These are phyloP conservation scores for Tyrannus savana DNA, from an alignment of 2,113 vertebrate species.

Conservation along the genomic window DNA sequence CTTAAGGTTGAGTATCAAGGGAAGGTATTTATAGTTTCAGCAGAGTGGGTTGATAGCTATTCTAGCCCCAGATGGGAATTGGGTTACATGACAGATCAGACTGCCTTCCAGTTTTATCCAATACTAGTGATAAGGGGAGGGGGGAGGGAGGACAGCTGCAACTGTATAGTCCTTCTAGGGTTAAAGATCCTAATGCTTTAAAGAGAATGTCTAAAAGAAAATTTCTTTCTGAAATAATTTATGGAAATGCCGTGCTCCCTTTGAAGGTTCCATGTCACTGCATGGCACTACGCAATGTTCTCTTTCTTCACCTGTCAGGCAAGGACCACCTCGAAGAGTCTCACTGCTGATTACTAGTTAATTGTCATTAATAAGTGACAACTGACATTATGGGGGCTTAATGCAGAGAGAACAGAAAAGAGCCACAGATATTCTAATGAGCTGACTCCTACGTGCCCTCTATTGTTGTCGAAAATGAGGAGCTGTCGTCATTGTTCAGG, in stretches of 20 bases:
- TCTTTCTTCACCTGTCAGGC: constrained; percentile 86
- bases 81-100: constrained; percentile 46
- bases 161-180: constrained; percentile 73
- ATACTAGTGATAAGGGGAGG: constrained; percentile 23
- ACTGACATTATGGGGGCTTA: constrained; percentile 87
- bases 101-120: constrained; percentile 23
- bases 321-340: constrained; percentile 84
- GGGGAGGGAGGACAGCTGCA: constrained; percentile 52
- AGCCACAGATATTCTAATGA: constrained; percentile 89
- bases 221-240: constrained; percentile 84
- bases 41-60: constrained; percentile 57
- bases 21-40: constrained; percentile 60
- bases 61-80: constrained; percentile 58
- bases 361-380: constrained; percentile 92
- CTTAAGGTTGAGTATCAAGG: constrained; percentile 63
- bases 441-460: constrained; percentile 86
- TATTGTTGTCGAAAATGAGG: constrained; percentile 87
- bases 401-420: constrained; percentile 84
- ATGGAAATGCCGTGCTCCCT: constrained; percentile 82
- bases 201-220: constrained; percentile 81
- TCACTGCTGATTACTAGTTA: constrained; percentile 86
- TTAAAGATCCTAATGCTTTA: constrained; percentile 81
- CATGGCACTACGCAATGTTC: constrained; percentile 77
- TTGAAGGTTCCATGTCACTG: constrained; percentile 84
- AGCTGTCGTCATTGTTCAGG: constrained; percentile 84